A percentile compares a stretch with the other conserved stretches of the same genome.
Conservation (phyloP, 1,140 invertebrate species). For the Mesaphorura yosii region DNA sequence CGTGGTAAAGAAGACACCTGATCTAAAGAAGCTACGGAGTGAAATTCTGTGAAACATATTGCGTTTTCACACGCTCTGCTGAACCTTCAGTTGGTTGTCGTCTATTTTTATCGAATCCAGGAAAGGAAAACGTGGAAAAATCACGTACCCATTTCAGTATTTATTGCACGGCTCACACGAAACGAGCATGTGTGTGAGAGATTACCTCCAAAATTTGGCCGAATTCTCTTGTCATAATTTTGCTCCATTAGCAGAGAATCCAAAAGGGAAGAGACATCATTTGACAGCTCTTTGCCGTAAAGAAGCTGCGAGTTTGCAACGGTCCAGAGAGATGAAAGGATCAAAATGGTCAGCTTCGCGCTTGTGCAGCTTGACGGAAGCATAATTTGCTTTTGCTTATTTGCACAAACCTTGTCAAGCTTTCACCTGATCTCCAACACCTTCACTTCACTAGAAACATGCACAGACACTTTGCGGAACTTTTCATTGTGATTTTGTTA, state of each 20-base stretch:
- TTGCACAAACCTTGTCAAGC: too few species aligned
- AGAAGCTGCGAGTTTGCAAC: constrained; percentile 11
- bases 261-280: constrained; percentile 40
- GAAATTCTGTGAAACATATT: background rate
- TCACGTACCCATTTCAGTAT: too few species aligned
- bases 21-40: background rate
- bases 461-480: too few species aligned
- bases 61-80: background rate
- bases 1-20: background rate
- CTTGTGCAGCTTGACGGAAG: too few species aligned
- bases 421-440: background rate
- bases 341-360: background rate
- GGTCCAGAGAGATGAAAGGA: background rate
- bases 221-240: constrained; percentile 43
- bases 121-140: too few species aligned
- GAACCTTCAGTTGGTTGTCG: too few species aligned
- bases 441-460: too few species aligned
- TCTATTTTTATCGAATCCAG: too few species aligned
- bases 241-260: constrained; percentile 40
- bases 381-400: background rate
- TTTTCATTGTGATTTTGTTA: too few species aligned
- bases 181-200: background rate
- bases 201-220: constrained; percentile 43
- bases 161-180: too few species aligned
- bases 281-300: constrained; percentile 32